Base-by-base conservation (phyloP, 2,888 invertebrate species). In the Entomobrya proxima region DNA sequence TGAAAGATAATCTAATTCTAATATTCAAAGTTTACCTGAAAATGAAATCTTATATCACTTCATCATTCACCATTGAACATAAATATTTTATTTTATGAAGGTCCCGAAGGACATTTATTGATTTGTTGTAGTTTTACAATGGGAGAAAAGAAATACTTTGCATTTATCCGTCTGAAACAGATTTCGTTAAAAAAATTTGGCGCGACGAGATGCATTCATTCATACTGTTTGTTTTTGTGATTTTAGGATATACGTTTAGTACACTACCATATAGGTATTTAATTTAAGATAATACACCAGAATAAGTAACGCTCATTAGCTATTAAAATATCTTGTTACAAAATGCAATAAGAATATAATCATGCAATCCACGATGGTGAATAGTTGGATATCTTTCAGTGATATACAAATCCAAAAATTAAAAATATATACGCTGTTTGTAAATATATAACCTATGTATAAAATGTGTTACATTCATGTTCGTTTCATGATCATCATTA, bases 401-500 rank as follows among this genome's bases (percentile, higher is more conserved):
- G 69, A 69, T 69, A 69, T 69, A 44, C 27, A 69, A 7, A 69
- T 69, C 69, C 40, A 69, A 69, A 69, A 24, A 40, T 5, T 21
- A 24, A 44, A 69, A 2, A 5, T 61, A 61, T 58, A 27, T 58
- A n/a, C 1, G 55, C 13, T 58, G 15, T 52, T 52, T 5, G 15
- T 61, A 32, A 11, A 32, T 35, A 11, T 58, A 58, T 30, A 58
- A 58, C 21, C 18, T 52, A 52, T 21, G 30, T 2, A 21, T 21
- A 52, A 21, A 50, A 50, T n/a, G n/a, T n/a, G n/a, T n/a, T n/a
- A n/a, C n/a, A n/a, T n/a, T n/a, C n/a, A 32, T 61, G 61, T 61
- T 61, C 9, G 21, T 61, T 50, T 50, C 3, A 6, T 50, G 50
- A 50, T 18, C 18, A 50, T 52, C 21, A 18, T 18, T 18, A 13